Evolutionary conservation across 2,797 vertebrate species (phyloP).

Genomic region (Myripristis murdjan): DNA sequence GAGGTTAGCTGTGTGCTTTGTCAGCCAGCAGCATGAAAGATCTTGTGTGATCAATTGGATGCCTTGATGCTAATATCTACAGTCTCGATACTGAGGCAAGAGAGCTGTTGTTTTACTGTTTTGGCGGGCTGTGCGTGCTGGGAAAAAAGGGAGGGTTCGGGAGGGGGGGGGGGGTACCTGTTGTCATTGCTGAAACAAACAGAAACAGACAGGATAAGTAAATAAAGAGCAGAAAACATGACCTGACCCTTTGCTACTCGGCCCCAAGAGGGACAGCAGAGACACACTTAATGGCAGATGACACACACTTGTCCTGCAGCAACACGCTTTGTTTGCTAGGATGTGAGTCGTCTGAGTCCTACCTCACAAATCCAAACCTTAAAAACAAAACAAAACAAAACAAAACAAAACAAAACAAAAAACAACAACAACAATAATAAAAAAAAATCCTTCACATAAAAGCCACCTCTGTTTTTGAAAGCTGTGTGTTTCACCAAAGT

Average conservation of each 20-base stretch:
- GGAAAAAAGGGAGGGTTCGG: constrained; percentile 38
- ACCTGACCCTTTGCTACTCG: constrained; percentile 61
- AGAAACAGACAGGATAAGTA: constrained; percentile 73
- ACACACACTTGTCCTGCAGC: constrained; percentile 73
- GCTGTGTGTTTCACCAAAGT: not conserved
- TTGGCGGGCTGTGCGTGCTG: constrained; percentile 4
- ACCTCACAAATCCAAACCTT: no score
- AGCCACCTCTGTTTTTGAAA: constrained; percentile 10
- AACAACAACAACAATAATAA: no score
- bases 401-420: no score
- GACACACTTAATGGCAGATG: constrained; percentile 69
- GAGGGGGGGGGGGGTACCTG: constrained; percentile 55
- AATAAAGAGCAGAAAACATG: constrained; percentile 77
- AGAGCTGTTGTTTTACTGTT: constrained; percentile 9
- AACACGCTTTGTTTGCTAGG: constrained; percentile 40
- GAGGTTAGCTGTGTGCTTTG: not conserved
- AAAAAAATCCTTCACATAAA: constrained; percentile 7
- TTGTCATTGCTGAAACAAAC: constrained; percentile 57
- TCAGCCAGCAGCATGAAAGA: not conserved
- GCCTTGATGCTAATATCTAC: constrained; percentile 2
- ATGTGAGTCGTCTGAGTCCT: not conserved
- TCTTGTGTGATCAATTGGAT: constrained; percentile 2
- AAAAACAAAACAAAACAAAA: not conserved
- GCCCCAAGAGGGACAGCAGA: constrained; percentile 62
- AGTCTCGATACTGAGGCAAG: not conserved